Evolutionary conservation across 2,888 invertebrate species (phyloP).

Genomic region (Pseudococcus viburni): DNA sequence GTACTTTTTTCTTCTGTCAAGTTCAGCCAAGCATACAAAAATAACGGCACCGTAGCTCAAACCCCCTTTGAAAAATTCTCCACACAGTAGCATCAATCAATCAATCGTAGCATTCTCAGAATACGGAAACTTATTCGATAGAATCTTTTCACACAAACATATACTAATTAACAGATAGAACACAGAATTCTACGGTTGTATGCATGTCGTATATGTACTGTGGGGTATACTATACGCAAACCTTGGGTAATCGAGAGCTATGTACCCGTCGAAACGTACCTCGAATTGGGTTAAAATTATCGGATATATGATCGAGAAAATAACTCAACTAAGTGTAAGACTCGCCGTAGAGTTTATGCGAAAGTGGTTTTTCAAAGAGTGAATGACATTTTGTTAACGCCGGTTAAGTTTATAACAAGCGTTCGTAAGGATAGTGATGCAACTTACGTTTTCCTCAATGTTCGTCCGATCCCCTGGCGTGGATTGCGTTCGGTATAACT

Average conservation of each 20-base stretch:
- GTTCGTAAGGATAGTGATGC: background rate
- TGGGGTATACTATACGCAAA: background rate
- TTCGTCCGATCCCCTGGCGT: background rate
- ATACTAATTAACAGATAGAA: conserved; percentile 5
- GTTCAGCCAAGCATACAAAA: background rate
- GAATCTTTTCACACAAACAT: background rate
- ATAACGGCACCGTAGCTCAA: background rate
- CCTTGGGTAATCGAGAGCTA: background rate
- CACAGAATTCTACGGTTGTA: conserved; percentile 11
- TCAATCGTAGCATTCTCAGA: background rate
- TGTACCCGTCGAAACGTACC: background rate
- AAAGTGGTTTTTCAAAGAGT: conserved; percentile 54
- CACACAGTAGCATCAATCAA: background rate
- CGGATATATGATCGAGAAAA: background rate
- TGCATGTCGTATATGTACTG: background rate
- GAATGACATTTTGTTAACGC: conserved; percentile 66
- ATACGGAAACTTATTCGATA: conserved; percentile 11
- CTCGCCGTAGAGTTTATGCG: background rate
- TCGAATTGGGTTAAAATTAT: background rate
- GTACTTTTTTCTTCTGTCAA: background rate
- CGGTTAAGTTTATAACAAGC: conserved; percentile 59
- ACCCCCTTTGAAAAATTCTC: background rate
- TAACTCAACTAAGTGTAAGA: conserved; percentile 32
- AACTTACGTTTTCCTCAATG: conserved; percentile 38
- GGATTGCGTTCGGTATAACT: background rate